Evolutionary conservation across 2,113 vertebrate genomes (phyloP), one percentile per base, ranked within the genome.

Genomic region (Leptobrachium ailaonicum): DNA sequence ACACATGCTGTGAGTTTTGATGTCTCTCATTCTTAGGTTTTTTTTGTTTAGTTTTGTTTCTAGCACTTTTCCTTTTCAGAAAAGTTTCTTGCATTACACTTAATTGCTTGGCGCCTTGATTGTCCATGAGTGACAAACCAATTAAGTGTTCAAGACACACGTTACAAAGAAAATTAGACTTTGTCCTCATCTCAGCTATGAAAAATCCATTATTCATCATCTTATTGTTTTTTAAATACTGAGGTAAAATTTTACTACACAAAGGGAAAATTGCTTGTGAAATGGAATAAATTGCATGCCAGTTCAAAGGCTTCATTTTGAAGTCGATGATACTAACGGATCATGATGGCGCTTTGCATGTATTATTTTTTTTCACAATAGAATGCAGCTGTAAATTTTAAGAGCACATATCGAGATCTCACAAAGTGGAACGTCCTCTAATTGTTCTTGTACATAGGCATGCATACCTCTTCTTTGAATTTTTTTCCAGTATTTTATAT

Each of bases 181-280:
- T 91, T 90, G 73, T 89, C 84, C 85, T 88, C 83, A 85, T 83
- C 75, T 77, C 87, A 84, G 86, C 87, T 92, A 86, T 87, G 88
- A 86, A 89, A 92, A 92, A 93, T 93, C 86, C 91, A 93, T 93
- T 93, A 92, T 93, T 92, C 93, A 92, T 93, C 86, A 86, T 89
- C 85, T 85, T 87, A 87, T 80, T 93, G 91, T 92, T 93, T 93
- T 32, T 91, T 91, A 91, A 91, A 93, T 92, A 90, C 90, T 84
- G 84, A 87, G 84, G 82, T 87, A 88, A 88, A 88, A 86, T 87
- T 88, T 91, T 91, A 83, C 80, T 86, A 11, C 88, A 92, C 88
- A 93, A 89, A 91, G 88, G 90, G 86, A 88, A 91, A 91, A 92
- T 91, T 92, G 86, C 90, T 89, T 90, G 90, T 89, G 88, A 90